Percentiles rank a stretch among this genome's conserved stretches.
Conservation (phyloP, 2,797 vertebrate species). For the Oreochromis grahami region DNA sequence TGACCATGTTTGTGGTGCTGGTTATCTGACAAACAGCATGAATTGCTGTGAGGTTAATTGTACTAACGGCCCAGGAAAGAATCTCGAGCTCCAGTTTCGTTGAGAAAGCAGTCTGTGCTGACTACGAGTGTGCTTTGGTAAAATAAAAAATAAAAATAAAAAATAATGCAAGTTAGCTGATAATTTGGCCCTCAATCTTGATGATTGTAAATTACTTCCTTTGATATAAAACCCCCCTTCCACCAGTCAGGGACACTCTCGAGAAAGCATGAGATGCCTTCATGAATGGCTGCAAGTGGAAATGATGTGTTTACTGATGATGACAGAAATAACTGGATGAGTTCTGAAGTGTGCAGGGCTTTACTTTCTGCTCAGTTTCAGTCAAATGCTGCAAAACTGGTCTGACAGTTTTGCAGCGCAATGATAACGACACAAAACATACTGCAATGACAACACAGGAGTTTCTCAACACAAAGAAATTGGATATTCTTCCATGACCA, state of each 20-base stretch:
- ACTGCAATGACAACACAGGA: neutral
- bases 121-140: neutral
- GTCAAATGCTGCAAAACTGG: neutral
- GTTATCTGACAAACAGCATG: neutral
- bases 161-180: neutral
- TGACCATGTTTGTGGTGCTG: neutral
- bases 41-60: neutral
- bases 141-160: rapidly evolving
- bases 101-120: neutral
- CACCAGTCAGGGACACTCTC: neutral
- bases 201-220: neutral
- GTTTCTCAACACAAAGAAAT: neutral
- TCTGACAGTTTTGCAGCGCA: rapidly evolving
- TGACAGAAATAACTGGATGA: neutral
- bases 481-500: neutral
- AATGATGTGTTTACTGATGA: neutral
- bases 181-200: neutral
- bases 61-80: neutral
- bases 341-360: neutral
- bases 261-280: neutral
- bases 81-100: rapidly evolving
- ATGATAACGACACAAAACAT: rapidly evolving
- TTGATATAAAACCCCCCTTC: neutral
- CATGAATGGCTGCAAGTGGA: neutral
- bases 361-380: neutral